phyloP scores from a whole-genome alignment of 2,888 invertebrate species.

The Busseola fusca region DNA sequence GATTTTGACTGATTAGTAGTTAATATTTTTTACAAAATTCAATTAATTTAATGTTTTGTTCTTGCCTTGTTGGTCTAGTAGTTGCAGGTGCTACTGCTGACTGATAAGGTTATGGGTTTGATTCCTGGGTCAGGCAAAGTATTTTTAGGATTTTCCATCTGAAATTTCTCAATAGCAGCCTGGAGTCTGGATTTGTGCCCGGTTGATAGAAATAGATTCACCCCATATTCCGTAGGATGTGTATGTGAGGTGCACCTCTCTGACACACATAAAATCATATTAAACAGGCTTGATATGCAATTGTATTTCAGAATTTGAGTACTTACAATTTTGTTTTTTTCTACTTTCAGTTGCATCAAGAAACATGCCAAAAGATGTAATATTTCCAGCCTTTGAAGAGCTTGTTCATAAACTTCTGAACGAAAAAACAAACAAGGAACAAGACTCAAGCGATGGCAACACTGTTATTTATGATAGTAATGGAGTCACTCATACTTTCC shows the following conservation, averaged over 20 bases:
- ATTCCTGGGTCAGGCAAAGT: not conserved
- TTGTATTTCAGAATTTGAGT: not conserved
- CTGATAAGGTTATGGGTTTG: not conserved
- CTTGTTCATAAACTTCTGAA: slow-evolving; percentile 75
- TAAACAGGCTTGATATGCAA: too few relatives aligned
- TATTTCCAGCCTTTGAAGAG: slow-evolving; percentile 76
- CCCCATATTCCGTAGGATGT: not conserved
- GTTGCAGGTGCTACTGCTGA: not conserved
- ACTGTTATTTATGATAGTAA: slow-evolving; percentile 76
- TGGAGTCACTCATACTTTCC: slow-evolving; percentile 81
- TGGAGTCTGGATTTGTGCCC: not conserved
- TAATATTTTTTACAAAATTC: not conserved
- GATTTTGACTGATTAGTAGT: not conserved
- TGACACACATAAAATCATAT: too few relatives aligned
- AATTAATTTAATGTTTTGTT: not conserved
- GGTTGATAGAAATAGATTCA: not conserved
- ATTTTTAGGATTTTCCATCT: not conserved
- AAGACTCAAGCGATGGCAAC: slow-evolving; percentile 57
- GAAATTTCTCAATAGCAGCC: not conserved
- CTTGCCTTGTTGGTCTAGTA: not conserved
- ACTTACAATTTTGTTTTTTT: not conserved
- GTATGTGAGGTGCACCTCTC: not conserved
- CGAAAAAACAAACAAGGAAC: slow-evolving; percentile 65
- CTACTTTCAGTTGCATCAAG: slow-evolving; percentile 73
- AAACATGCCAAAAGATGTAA: slow-evolving; percentile 55